Conservation (phyloP, 2,888 invertebrate genomes). For the Hypselothyrea guttata region DNA sequence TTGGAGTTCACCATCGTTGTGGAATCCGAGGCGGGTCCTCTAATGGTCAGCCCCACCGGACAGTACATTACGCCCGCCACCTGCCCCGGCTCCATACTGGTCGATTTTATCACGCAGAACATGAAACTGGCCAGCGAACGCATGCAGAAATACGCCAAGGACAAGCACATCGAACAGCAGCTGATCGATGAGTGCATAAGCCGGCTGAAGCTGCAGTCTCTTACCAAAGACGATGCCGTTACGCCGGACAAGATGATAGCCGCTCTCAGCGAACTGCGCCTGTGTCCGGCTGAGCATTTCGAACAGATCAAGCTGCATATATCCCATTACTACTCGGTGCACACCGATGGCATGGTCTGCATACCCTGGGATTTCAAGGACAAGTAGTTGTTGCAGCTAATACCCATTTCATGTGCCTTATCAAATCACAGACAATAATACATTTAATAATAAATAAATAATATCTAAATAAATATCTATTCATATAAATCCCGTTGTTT, state of each 20-base stretch:
- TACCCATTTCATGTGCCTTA: conserved; percentile 55
- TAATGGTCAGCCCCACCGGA: conserved; percentile 96
- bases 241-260: conserved; percentile 94
- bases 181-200: conserved; percentile 87
- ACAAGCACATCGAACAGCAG: conserved; percentile 91
- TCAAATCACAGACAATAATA: conserved; percentile 46
- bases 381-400: conserved; percentile 32
- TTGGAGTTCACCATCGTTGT: conserved; percentile 86
- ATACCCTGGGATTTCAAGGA: conserved; percentile 92
- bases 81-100: conserved; percentile 92
- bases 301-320: conserved; percentile 88
- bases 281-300: conserved; percentile 82
- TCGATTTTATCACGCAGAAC: conserved; percentile 91
- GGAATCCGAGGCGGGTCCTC: conserved; percentile 93
- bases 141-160: conserved; percentile 85
- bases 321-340: conserved; percentile 94
- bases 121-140: conserved; percentile 87
- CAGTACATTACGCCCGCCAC: conserved; percentile 96
- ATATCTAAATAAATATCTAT: no score
- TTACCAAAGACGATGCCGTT: conserved; percentile 95
- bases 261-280: conserved; percentile 89
- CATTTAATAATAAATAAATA: neutral
- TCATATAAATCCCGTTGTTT: no score
- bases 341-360: conserved; percentile 94
- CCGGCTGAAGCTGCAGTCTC: conserved; percentile 87